A percentile compares a stretch with the other conserved stretches of the same genome.
Evolutionary conservation across 2,113 vertebrate genomes (phyloP).

Genomic region (Tachysurus fulvidraco): DNA sequence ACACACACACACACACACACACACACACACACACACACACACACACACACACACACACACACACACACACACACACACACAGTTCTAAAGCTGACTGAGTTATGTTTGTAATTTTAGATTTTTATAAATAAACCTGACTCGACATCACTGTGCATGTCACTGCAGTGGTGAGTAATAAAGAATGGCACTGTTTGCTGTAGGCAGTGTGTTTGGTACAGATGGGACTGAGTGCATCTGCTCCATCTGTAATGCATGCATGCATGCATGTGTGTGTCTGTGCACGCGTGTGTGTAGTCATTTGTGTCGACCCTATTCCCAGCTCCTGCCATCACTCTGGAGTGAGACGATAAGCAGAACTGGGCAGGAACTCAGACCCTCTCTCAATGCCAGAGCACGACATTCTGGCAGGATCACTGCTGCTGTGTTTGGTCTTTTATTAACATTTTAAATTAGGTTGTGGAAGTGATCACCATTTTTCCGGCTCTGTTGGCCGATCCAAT

Average conservation of each 20-base stretch:
- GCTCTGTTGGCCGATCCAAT: background rate
- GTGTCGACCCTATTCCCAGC: conserved; percentile 48
- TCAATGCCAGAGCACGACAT: conserved; percentile 18
- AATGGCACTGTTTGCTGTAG: conserved; percentile 38
- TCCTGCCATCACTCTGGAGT: conserved; percentile 46
- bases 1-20: background rate
- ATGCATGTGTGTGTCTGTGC: conserved; percentile 19
- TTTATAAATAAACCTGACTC: conserved; percentile 11
- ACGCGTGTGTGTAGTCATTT: conserved; percentile 27
- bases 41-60: background rate
- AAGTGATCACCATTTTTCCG: background rate
- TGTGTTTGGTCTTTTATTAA: conserved; percentile 23
- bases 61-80: background rate
- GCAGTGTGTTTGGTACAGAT: conserved; percentile 43
- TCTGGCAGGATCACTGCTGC: background rate
- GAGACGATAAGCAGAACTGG: conserved; percentile 38
- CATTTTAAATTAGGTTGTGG: background rate
- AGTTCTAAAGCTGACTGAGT: background rate
- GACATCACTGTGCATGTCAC: conserved; percentile 2
- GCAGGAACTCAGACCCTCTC: conserved; percentile 34
- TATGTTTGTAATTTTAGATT: background rate
- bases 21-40: background rate
- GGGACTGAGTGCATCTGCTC: conserved; percentile 27
- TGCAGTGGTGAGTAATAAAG: conserved; percentile 11
- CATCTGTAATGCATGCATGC: background rate